These are phyloP conservation scores for Nothoprocta pentlandii DNA, from an alignment of 2,113 vertebrate species.

Conservation along the genomic window DNA sequence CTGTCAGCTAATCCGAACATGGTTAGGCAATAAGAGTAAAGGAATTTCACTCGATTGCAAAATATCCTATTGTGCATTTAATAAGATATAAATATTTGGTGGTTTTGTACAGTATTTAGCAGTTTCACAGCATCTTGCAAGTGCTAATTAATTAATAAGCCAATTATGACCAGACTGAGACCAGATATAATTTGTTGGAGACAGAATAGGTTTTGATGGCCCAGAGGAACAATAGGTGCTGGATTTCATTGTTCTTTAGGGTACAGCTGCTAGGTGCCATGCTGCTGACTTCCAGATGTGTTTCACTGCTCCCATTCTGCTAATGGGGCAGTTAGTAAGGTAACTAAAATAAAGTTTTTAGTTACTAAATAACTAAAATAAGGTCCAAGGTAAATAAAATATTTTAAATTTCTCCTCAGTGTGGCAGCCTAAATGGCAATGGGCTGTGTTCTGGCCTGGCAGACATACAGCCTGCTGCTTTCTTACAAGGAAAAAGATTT, in stretches of 20 bases:
- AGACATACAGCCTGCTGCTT: background rate
- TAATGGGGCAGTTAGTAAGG: background rate
- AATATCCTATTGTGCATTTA: slow-evolving; percentile 10
- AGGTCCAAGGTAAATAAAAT: background rate
- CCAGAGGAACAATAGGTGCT: background rate
- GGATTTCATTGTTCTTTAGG: background rate
- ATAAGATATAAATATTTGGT: slow-evolving; percentile 13
- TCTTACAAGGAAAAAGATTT: background rate
- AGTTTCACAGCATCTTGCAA: background rate
- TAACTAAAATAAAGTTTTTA: background rate
- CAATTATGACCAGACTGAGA: slow-evolving; percentile 20
- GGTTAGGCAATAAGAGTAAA: background rate
- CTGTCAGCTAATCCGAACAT: background rate
- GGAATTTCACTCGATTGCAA: slow-evolving; percentile 6
- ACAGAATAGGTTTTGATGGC: background rate
- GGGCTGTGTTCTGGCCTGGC: background rate
- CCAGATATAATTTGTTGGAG: slow-evolving; percentile 14
- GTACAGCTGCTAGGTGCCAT: background rate
- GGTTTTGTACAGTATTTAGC: background rate
- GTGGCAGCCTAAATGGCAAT: background rate
- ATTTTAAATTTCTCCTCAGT: background rate
- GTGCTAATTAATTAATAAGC: slow-evolving; percentile 44
- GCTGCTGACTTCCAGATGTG: background rate
- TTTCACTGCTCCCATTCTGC: background rate
- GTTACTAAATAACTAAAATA: too few relatives aligned